Evolutionary conservation across 2,113 vertebrate species (phyloP).

Genomic region (Antennarius striatus): DNA sequence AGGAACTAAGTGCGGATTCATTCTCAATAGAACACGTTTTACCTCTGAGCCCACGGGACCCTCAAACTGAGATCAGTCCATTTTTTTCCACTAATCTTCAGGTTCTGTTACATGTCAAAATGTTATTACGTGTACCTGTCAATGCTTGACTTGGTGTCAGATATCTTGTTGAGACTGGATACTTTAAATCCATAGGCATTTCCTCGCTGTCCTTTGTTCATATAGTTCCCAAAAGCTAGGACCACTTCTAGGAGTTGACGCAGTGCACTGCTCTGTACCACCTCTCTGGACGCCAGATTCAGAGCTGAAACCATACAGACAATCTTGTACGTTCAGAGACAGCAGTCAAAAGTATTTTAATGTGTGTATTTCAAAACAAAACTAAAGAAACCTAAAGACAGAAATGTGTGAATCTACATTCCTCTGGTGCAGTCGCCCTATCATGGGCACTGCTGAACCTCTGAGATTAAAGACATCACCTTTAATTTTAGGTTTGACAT

Average conservation of each 20-base stretch:
- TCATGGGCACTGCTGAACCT: background rate
- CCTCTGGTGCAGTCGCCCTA: no score
- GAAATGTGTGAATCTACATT: no score
- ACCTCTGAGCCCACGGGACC: no score
- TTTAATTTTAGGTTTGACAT: constrained; percentile 93
- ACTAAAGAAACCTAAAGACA: no score
- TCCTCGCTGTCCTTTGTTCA: constrained; percentile 71
- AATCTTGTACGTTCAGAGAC: background rate
- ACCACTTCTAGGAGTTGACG: constrained; percentile 62
- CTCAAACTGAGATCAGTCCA: background rate
- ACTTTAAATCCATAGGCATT: constrained; percentile 66
- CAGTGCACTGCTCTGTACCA: constrained; percentile 36
- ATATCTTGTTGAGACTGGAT: constrained; percentile 67
- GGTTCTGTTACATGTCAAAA: no score
- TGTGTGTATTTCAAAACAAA: background rate
- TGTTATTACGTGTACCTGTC: constrained; percentile 45
- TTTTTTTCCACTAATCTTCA: background rate
- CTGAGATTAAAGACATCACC: constrained; percentile 71
- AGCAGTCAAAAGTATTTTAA: background rate
- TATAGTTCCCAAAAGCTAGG: constrained; percentile 69
- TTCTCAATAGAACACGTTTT: no score
- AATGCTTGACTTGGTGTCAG: constrained; percentile 67
- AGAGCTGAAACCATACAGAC: constrained; percentile 45
- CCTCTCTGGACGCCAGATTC: constrained; percentile 51
- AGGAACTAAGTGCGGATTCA: no score